Percentiles rank a stretch among this genome's conserved stretches.
Conservation (phyloP, 2,113 vertebrate genomes). For the Gobiocypris rarus region DNA sequence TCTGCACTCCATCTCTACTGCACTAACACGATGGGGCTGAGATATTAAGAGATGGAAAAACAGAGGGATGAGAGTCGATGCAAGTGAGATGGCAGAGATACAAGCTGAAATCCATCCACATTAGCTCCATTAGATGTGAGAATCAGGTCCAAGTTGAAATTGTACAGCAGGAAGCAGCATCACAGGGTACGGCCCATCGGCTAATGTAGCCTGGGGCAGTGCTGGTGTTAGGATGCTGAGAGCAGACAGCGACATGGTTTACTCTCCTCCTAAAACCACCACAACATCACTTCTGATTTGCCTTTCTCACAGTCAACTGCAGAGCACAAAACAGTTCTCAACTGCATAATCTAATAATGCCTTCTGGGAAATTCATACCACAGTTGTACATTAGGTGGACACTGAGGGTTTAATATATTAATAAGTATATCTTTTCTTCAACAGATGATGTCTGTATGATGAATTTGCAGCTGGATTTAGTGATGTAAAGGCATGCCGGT, state of each 20-base stretch:
- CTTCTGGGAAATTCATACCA: not conserved
- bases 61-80: slow-evolving; percentile 17
- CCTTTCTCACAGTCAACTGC: not conserved
- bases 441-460: not conserved
- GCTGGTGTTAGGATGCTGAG: slow-evolving; percentile 10
- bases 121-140: slow-evolving; percentile 36
- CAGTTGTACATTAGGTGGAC: slow-evolving; percentile 29
- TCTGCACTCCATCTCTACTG: slow-evolving; percentile 66
- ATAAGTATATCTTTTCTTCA: not conserved
- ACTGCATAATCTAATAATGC: not conserved
- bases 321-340: not conserved
- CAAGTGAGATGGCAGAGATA: slow-evolving; percentile 32
- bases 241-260: slow-evolving; percentile 2
- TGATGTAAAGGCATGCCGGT: not conserved
- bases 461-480: not conserved
- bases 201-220: slow-evolving; percentile 40
- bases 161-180: not conserved
- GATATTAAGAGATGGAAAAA: slow-evolving; percentile 9
- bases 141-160: slow-evolving; percentile 14
- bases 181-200: not conserved
- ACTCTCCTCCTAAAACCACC: slow-evolving; percentile 9
- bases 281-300: slow-evolving; percentile 5
- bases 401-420: slow-evolving; percentile 3
- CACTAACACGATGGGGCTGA: slow-evolving; percentile 19
- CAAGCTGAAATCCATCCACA: slow-evolving; percentile 39